Base-by-base conservation (phyloP, 2,797 vertebrate species). In the Kryptopterus vitreolus region DNA sequence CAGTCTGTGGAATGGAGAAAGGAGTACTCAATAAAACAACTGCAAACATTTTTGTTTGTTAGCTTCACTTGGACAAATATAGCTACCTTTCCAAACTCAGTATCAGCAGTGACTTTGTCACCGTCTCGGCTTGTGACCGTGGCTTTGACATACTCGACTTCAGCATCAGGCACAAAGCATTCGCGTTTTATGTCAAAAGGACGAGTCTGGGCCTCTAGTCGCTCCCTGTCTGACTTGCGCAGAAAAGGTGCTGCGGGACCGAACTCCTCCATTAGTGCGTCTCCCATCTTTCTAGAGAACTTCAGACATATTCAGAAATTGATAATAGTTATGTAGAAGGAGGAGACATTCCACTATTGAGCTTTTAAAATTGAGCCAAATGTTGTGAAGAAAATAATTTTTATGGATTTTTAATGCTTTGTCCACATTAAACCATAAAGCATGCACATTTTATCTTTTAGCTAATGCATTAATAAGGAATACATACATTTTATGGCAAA, bases 121-220 rank as follows among this genome's bases (percentile, higher is more conserved):
- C 93, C 94, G 0, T 95, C 94, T 79, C 90, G 91, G 78, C 91
- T 93, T 81, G 84, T 0, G 7, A 95, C 80, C 52, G 86, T 89
- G 74, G 91, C 94, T 77, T 94, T 95, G 70, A 94, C 91, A 0
- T 83, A 95, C 79, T 94, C 94, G 29, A 92, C 91, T 82, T 92
- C 93, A 77, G 90, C 86, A 73, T 95, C 94, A 0, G 92, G 91
- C 26, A 95, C 92, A 0, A 93, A 95, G 43, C 94, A 91, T 11
- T 94, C 93, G 66, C 92, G 94, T 88, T 95, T 95, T 85, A 95
- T 87, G 87, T 95, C 94, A 0, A 95, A 95, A 65, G 91, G 89
- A 15, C 92, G 90, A 50, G 92, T 95, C 80, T 95, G 94, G 15
- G 91, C 91, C 68, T 94, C 93, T 18, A 94, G 62, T 50, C 94